Percentiles rank a stretch among this genome's conserved stretches.
phyloP scores from a whole-genome alignment of 2,888 invertebrate genomes.

The Scaptomyza polygonia region DNA sequence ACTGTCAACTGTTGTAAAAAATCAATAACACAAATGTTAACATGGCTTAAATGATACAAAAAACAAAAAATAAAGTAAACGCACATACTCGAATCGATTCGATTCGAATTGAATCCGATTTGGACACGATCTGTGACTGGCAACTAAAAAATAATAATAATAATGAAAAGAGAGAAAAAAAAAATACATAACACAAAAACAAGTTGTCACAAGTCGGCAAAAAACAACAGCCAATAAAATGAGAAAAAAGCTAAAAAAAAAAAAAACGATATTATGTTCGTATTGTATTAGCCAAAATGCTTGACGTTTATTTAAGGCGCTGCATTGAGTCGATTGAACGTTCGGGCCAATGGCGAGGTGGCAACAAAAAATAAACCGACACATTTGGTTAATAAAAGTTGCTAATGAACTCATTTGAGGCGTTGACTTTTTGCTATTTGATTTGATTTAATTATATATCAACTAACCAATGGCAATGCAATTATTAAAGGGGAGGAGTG shows the following conservation, averaged over 20 bases:
- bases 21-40: slow-evolving; percentile 79
- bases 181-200: slow-evolving; percentile 10
- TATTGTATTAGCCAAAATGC: slow-evolving; percentile 56
- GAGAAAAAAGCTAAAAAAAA: neutral
- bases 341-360: slow-evolving; percentile 59
- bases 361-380: slow-evolving; percentile 47
- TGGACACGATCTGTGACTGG: slow-evolving; percentile 17
- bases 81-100: slow-evolving; percentile 15
- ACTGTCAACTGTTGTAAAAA: slow-evolving; percentile 76
- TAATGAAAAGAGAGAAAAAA: neutral
- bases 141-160: slow-evolving; percentile 16
- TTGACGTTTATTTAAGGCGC: slow-evolving; percentile 50
- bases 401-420: slow-evolving; percentile 66
- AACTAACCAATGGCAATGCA: slow-evolving; percentile 52
- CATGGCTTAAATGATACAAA: slow-evolving; percentile 50
- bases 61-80: slow-evolving; percentile 11
- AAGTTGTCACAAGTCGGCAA: slow-evolving; percentile 33
- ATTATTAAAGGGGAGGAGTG: slow-evolving; percentile 27
- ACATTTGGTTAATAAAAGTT: slow-evolving; percentile 74
- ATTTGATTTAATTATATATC: slow-evolving; percentile 26
- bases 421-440: slow-evolving; percentile 44
- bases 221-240: slow-evolving; percentile 45
- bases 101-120: slow-evolving; percentile 18
- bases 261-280: no score
- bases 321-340: slow-evolving; percentile 20